Evolutionary conservation across 2,888 invertebrate genomes (phyloP).

Genomic region (Leptura quadrifasciata): DNA sequence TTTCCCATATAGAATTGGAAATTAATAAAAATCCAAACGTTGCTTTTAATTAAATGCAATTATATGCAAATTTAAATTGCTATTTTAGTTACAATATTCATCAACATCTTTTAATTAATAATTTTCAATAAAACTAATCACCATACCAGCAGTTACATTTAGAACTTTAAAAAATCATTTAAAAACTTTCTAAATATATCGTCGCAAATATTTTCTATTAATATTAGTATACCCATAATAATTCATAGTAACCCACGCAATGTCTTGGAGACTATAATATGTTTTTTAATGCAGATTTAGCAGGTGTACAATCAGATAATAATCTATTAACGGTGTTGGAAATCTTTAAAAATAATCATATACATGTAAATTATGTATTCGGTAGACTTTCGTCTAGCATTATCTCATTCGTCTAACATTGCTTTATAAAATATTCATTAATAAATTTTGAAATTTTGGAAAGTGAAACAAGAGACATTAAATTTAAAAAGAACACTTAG

Average conservation of each 20-base stretch:
- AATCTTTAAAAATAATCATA: slow-evolving; percentile 9
- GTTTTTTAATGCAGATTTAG: slow-evolving; percentile 40
- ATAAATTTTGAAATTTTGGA: neutral
- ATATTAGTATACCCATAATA: slow-evolving; percentile 46
- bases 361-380: slow-evolving; percentile 20
- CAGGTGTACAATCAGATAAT: slow-evolving; percentile 40
- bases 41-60: neutral
- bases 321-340: slow-evolving; percentile 34
- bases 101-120: neutral
- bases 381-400: slow-evolving; percentile 22
- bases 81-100: neutral
- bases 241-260: slow-evolving; percentile 50
- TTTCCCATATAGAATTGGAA: no score
- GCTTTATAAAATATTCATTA: neutral
- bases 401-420: neutral
- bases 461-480: neutral
- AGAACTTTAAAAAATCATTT: slow-evolving; percentile 25
- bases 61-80: slow-evolving; percentile 14
- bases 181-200: slow-evolving; percentile 42
- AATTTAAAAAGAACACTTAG: neutral
- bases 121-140: slow-evolving; percentile 11
- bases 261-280: slow-evolving; percentile 30
- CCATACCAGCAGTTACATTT: slow-evolving; percentile 27
- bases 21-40: neutral
- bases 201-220: slow-evolving; percentile 39